Evolutionary conservation across 2,113 vertebrate species (phyloP), one percentile per base, ranked within the genome.

Genomic region (Indri indri): DNA sequence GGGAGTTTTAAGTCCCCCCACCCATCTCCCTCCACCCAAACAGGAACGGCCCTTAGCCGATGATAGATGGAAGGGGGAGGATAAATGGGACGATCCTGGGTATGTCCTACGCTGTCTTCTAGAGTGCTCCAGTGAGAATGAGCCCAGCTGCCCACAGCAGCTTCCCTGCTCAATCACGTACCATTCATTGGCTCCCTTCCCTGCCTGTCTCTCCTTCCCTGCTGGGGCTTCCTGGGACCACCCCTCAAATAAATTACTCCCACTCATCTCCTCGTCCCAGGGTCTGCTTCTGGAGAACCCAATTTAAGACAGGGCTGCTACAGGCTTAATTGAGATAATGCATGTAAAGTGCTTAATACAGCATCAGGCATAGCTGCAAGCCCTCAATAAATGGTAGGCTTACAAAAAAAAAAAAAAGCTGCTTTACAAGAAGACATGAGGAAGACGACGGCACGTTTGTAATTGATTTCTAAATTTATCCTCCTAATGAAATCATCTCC

Each of bases 381-480:
- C 37, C 68, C 76, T 95, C 89, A 47, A 50, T 91, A 95, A 84
- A 70, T 27, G 73, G 50, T 61, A 93, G 42, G 79, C 82, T 50
- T 57, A 85, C 22, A 54, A 85, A 61, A 65, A 68, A 61, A 50
- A 11, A 34, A 65, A 59, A 50, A 32, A 63, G 20, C 45, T 40
- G 25, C 68, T 95, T 95, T 97, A 93, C 14, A 7, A 96, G 93
- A 97, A 94, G 86, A 84, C 81, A 84, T 12, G 50, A 65, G 20
- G 76, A 95, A 94, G 83, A 91, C 1, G 25, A 94, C 68, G 66
- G 71, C 87, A 90, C 1, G 0, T 79, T 93, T 74, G 40, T 81
- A 95, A 96, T 83, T 94, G 89, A 97, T 88, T 94, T 95, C 86
- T 95, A 97, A 96, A 97, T 93, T 66, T 94, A 93, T 70, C 84